A percentile compares a stretch with the other conserved stretches of the same genome.
phyloP scores from a whole-genome alignment of 2,113 vertebrate species.

The Psittacara wagleri region DNA sequence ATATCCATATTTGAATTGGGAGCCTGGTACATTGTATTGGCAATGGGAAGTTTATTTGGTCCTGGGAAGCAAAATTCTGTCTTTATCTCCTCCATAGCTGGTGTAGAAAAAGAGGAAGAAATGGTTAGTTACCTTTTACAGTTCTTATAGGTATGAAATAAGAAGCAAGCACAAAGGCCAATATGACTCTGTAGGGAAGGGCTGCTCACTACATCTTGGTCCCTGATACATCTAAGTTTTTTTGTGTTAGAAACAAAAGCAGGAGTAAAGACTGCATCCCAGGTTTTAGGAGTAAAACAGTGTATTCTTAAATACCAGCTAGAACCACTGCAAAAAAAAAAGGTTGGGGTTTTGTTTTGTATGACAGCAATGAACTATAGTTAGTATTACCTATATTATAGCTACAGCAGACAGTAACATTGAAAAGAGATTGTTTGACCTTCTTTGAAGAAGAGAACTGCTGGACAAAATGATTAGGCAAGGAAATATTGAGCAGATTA shows the following conservation, averaged over 20 bases:
- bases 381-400: not conserved
- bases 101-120: not conserved
- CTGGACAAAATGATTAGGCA: conserved; percentile 22
- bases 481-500: conserved; percentile 50
- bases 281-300: not conserved
- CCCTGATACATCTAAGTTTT: not conserved
- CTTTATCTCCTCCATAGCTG: not conserved
- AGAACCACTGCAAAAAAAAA: not conserved
- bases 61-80: not conserved
- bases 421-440: conserved; percentile 33
- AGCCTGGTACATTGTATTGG: not conserved
- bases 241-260: not conserved
- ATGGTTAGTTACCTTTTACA: not conserved
- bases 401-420: not conserved
- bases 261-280: not conserved
- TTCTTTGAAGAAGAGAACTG: conserved; percentile 20
- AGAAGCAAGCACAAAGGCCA: not conserved
- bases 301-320: not conserved
- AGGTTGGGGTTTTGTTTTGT: not conserved
- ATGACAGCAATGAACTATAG: not conserved
- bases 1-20: not conserved
- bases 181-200: not conserved
- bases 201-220: not conserved
- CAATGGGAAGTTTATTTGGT: not conserved
- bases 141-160: not conserved